Evolutionary conservation across 1,140 invertebrate species (phyloP), one percentile per base, ranked within the genome.

Genomic region (Rhagoletis pomonella): DNA sequence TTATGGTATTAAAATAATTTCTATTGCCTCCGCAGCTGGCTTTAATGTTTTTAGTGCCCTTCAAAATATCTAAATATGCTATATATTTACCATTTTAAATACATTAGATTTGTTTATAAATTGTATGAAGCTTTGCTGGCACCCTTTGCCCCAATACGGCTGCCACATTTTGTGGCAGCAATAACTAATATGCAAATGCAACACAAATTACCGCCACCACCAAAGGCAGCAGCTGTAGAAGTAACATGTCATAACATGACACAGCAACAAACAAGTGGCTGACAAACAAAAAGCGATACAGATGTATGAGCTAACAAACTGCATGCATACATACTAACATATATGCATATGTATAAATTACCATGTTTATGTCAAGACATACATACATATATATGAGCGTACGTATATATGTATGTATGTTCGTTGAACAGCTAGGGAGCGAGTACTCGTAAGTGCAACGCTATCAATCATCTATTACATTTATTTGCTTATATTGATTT

Each of bases 131-230:
- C 67, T 42, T 14, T 6, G 67, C 42, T 3, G 39, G 7, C 39
- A 3, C 29, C 12, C 29, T 67, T 29, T 1, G 29, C 3, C 9
- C 10, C 7, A 9, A 17, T 44, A 3, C 5, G 12, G 10, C 2
- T 4, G 44, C 39, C 67, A 73, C 42, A 17, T 47, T 73, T 73
- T 4, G 9, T 47, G 39, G 39, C 39, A 47, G 44, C 73, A 50
- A 81, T 58, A 81, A 81, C 47, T 81, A 81, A 81, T 81, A 81
- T 81, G 73, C 47, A 81, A 81, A 81, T 81, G 73, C 73, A 81
- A 81, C n/a, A 81, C 73, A 81, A 81, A 81, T 81, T 81, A 81
- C 73, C 47, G n/a, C n/a, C 73, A 81, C 47, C 67, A 44, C n/a
- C 9, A 6, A 17, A 19, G 44, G 73, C n/a, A 77, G 9, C 73